phyloP scores from a whole-genome alignment of 2,113 vertebrate species.

The Leiothrix lutea region DNA sequence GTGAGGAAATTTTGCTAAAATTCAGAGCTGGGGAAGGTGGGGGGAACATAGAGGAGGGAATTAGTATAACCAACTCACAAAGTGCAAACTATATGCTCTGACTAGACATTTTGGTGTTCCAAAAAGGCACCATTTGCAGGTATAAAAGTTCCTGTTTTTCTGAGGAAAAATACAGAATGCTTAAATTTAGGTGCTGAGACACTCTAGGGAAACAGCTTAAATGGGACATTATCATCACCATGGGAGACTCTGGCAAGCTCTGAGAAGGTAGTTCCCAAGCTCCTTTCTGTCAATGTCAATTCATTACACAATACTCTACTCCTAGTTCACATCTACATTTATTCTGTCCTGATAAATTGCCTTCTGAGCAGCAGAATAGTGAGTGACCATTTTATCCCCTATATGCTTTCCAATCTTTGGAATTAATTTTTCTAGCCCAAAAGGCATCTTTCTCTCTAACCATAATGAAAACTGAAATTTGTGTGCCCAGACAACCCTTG shows the following conservation, averaged over 20 bases:
- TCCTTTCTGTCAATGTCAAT: neutral
- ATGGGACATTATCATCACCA: neutral
- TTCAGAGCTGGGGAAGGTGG: neutral
- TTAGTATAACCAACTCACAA: neutral
- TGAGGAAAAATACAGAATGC: neutral
- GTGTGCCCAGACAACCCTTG: neutral
- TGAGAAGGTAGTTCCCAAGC: neutral
- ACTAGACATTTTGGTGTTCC: neutral
- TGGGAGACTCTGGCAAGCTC: neutral
- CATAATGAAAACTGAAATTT: neutral
- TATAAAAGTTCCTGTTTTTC: neutral
- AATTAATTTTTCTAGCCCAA: neutral
- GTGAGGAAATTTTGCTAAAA: neutral
- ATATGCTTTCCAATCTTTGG: neutral
- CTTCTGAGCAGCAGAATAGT: neutral
- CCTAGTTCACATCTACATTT: neutral
- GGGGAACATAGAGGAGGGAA: fast-evolving
- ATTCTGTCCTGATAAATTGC: neutral
- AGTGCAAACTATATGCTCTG: neutral
- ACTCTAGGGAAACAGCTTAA: neutral
- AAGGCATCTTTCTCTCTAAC: neutral
- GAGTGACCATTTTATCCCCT: neutral
- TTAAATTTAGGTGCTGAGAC: neutral
- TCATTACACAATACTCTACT: neutral
- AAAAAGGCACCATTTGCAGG: fast-evolving